These are phyloP conservation scores for Horisme vitalbata DNA, from an alignment of 2,888 invertebrate genomes.

Conservation along the genomic window DNA sequence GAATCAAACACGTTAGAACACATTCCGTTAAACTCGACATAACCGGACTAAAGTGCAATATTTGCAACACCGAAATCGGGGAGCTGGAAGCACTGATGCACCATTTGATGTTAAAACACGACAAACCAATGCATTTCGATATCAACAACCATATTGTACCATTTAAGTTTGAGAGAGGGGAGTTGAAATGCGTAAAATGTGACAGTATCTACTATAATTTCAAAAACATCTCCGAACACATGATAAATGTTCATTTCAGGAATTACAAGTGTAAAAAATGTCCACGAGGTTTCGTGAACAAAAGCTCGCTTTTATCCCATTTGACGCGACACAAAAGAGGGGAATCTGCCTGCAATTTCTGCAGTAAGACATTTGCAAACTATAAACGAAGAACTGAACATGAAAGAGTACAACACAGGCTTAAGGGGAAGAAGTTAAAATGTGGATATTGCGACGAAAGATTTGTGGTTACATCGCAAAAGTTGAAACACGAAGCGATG, in stretches of 20 bases:
- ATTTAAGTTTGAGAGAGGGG: constrained; percentile 52
- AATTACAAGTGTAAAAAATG: constrained; percentile 57
- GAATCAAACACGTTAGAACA: constrained; percentile 36
- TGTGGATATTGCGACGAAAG: constrained; percentile 65
- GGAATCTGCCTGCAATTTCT: constrained; percentile 15
- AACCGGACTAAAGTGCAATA: constrained; percentile 51
- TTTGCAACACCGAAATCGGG: constrained; percentile 42
- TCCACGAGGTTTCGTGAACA: constrained; percentile 50
- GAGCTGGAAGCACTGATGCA: constrained; percentile 43
- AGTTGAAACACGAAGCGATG: constrained; percentile 23
- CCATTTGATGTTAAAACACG: constrained; percentile 48
- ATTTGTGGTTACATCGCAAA: constrained; percentile 31
- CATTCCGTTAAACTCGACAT: constrained; percentile 57
- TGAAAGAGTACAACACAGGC: constrained; percentile 52
- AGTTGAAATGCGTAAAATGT: constrained; percentile 52
- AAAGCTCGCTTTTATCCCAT: constrained; percentile 39
- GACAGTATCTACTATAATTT: constrained; percentile 47
- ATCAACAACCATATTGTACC: constrained; percentile 61
- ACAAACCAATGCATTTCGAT: constrained; percentile 43
- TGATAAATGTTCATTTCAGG: constrained; percentile 55
- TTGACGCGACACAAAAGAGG: constrained; percentile 38
- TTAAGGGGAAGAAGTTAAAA: constrained; percentile 39
- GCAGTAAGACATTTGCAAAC: constrained; percentile 34
- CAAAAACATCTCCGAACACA: constrained; percentile 56
- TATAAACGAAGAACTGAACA: constrained; percentile 54